Conservation (phyloP, 2,113 vertebrate species). For the Scomber colias region DNA sequence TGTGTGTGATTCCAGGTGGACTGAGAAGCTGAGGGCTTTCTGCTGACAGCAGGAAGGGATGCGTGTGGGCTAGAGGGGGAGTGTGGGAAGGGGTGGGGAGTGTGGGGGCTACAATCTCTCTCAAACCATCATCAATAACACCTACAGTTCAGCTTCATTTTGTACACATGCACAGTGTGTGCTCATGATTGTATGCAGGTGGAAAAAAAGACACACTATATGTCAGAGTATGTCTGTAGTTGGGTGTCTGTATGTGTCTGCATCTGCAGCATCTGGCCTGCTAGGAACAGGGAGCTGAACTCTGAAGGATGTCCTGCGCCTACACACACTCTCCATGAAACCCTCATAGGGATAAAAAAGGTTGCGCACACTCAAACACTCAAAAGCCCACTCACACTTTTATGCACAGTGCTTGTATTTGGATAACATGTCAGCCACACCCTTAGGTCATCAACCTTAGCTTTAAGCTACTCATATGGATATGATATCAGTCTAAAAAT, state of each 20-base stretch:
- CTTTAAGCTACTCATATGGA: conserved; percentile 73
- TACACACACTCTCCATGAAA: conserved; percentile 62
- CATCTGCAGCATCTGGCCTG: conserved; percentile 71
- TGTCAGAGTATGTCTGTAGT: conserved; percentile 42
- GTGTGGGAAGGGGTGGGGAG: conserved; percentile 49
- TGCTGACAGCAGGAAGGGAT: conserved; percentile 64
- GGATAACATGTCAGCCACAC: conserved; percentile 68
- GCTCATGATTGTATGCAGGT: conserved; percentile 59
- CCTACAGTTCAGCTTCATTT: conserved; percentile 37
- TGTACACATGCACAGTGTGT: conserved; percentile 47
- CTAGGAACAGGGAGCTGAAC: conserved; percentile 69
- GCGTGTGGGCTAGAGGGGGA: conserved; percentile 43
- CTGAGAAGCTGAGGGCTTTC: conserved; percentile 47
- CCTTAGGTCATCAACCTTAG: conserved; percentile 64
- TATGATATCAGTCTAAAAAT: conserved; percentile 72
- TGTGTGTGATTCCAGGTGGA: conserved; percentile 52
- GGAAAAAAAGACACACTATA: conserved; percentile 42
- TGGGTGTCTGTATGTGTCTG: conserved; percentile 31
- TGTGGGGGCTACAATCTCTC: conserved; percentile 21
- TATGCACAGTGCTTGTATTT: conserved; percentile 62
- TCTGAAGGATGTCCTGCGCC: conserved; percentile 74
- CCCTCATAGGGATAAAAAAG: conserved; percentile 65
- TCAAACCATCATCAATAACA: conserved; percentile 56
- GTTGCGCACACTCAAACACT: conserved; percentile 43
- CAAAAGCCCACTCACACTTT: conserved; percentile 71